Evolutionary conservation across 1,140 invertebrate genomes (phyloP).

Genomic region (Drosophila gunungcola): DNA sequence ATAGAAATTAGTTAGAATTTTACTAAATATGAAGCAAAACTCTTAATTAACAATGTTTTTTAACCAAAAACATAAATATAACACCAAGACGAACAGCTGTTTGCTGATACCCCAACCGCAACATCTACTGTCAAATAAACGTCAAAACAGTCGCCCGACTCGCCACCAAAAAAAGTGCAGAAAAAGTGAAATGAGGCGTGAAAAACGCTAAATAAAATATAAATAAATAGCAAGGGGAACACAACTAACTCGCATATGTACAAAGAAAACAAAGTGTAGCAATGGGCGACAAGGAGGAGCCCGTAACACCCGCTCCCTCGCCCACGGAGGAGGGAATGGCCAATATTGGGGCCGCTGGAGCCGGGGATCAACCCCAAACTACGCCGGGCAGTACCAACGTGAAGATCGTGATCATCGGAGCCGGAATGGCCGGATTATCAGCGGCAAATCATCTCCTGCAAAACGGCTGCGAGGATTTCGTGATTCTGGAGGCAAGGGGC

Average conservation of each 20-base stretch:
- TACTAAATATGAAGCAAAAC: neutral
- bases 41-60: neutral
- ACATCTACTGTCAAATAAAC: conserved; percentile 59
- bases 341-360: conserved; percentile 39
- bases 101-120: neutral
- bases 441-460: conserved; percentile 93
- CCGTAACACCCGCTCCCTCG: conserved; percentile 75
- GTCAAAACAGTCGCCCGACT: conserved; percentile 62
- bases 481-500: conserved; percentile 92
- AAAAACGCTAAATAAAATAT: conserved; percentile 24
- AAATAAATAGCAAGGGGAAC: conserved; percentile 3
- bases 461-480: conserved; percentile 91
- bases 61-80: neutral
- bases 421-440: conserved; percentile 93
- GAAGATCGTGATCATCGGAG: conserved; percentile 93
- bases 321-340: conserved; percentile 69
- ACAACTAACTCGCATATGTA: conserved; percentile 44
- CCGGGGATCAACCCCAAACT: conserved; percentile 9
- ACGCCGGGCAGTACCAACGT: conserved; percentile 46
- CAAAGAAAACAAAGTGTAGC: conserved; percentile 13
- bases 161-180: conserved; percentile 34
- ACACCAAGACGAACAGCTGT: conserved; percentile 21
- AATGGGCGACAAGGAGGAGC: conserved; percentile 68
- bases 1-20: no score
- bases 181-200: conserved; percentile 50